Evolutionary conservation across 2,113 vertebrate genomes (phyloP).

Genomic region (Colinus virginianus): DNA sequence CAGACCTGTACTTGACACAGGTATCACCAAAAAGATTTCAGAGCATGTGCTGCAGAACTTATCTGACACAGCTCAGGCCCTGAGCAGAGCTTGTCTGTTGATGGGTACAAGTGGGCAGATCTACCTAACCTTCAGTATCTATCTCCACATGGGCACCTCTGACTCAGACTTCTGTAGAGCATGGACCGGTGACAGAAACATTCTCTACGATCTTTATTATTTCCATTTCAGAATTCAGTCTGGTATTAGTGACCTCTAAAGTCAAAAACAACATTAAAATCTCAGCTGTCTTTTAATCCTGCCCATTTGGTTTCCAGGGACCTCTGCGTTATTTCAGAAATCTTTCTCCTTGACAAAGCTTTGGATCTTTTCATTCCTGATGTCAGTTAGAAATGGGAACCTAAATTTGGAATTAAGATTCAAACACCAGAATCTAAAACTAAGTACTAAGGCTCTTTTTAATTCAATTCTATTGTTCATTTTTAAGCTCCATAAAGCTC

Average conservation of each 20-base stretch:
- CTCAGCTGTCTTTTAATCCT: background rate
- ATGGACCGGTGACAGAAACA: background rate
- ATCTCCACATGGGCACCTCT: fast-evolving
- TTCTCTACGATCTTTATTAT: background rate
- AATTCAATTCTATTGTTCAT: background rate
- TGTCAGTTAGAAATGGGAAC: background rate
- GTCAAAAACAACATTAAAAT: background rate
- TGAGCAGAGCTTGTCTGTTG: fast-evolving
- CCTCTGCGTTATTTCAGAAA: background rate
- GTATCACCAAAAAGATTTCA: background rate
- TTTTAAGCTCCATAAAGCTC: conserved; percentile 27
- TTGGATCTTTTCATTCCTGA: background rate
- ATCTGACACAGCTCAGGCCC: fast-evolving
- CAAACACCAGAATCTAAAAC: background rate
- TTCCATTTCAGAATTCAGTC: background rate
- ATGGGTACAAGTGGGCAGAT: fast-evolving
- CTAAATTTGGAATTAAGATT: background rate
- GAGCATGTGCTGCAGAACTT: background rate
- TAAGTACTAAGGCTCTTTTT: background rate
- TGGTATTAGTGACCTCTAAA: background rate
- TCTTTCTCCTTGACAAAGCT: background rate
- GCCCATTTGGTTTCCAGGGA: background rate
- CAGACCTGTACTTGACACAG: background rate
- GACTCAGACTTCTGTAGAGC: fast-evolving
- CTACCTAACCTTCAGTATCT: background rate